Conservation (phyloP, 2,113 vertebrate species). For the Eulacestoma nigropectus region DNA sequence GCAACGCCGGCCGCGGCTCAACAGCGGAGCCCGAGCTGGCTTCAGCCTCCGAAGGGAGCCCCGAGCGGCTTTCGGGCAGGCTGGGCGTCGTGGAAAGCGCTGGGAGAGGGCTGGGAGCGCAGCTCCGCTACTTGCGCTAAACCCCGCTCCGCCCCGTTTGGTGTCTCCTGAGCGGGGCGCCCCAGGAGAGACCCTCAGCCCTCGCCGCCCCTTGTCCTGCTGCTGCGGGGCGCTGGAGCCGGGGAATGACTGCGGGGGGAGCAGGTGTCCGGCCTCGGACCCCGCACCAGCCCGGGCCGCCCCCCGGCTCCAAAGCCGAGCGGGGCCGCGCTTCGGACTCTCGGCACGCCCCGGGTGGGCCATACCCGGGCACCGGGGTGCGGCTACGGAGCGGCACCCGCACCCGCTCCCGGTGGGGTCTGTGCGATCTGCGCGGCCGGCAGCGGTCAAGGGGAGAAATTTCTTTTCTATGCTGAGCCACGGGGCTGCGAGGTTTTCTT, state of each 20-base stretch:
- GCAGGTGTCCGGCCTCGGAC: not conserved
- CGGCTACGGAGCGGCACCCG: not conserved
- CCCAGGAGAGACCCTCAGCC: not conserved
- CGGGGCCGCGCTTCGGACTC: accelerated
- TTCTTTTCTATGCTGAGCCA: not conserved
- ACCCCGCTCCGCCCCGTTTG: not conserved
- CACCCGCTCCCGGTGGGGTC: no score
- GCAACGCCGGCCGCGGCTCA: not conserved
- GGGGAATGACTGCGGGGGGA: accelerated
- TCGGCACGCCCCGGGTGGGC: not conserved
- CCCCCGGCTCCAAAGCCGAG: not conserved
- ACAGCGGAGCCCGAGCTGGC: not conserved
- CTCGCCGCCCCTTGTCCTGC: accelerated
- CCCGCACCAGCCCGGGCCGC: not conserved
- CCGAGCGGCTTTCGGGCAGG: not conserved
- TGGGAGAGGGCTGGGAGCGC: not conserved
- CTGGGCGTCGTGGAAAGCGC: accelerated
- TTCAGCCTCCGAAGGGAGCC: not conserved
- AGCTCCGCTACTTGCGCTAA: accelerated
- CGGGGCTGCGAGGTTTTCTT: not conserved
- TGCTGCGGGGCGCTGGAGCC: not conserved
- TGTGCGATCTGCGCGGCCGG: not conserved
- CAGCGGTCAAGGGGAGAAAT: not conserved
- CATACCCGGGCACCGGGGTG: no score
- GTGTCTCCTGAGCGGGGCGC: not conserved